These are phyloP conservation scores for Ochotona princeps DNA, from an alignment of 2,113 vertebrate genomes.

Conservation along the genomic window DNA sequence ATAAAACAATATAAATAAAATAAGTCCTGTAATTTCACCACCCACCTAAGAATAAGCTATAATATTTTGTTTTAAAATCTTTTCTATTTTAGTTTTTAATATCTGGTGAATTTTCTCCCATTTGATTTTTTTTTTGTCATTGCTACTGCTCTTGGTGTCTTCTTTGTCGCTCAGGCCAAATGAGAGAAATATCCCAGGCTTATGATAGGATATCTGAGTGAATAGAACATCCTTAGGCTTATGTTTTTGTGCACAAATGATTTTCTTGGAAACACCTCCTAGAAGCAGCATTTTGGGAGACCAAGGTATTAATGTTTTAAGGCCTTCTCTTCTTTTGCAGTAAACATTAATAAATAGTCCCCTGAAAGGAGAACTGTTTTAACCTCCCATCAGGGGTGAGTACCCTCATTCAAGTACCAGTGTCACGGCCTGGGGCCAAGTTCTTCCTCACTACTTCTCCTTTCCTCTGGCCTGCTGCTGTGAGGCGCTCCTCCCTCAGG, in stretches of 20 bases:
- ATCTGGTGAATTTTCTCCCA: background rate
- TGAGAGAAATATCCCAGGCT: background rate
- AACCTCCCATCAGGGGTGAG: background rate
- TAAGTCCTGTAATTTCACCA: background rate
- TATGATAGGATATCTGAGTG: background rate
- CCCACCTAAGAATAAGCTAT: background rate
- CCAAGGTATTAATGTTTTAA: conserved; percentile 30
- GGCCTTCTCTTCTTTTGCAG: conserved; percentile 32
- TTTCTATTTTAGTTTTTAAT: conserved; percentile 19
- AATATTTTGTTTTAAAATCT: background rate
- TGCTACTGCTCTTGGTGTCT: background rate
- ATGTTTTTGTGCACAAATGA: background rate
- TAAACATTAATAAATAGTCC: background rate
- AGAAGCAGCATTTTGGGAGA: background rate
- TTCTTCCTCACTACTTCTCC: background rate
- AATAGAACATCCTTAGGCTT: background rate
- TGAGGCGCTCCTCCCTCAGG: background rate
- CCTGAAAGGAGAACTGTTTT: background rate
- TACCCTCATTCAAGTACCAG: background rate
- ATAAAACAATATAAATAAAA: background rate
- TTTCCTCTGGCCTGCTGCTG: background rate
- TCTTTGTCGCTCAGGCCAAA: background rate
- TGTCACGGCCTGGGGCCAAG: background rate
- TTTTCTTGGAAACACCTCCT: conserved; percentile 3
- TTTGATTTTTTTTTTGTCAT: background rate